phyloP scores from a whole-genome alignment of 2,797 vertebrate genomes.

The Gallinago nigripennis region DNA sequence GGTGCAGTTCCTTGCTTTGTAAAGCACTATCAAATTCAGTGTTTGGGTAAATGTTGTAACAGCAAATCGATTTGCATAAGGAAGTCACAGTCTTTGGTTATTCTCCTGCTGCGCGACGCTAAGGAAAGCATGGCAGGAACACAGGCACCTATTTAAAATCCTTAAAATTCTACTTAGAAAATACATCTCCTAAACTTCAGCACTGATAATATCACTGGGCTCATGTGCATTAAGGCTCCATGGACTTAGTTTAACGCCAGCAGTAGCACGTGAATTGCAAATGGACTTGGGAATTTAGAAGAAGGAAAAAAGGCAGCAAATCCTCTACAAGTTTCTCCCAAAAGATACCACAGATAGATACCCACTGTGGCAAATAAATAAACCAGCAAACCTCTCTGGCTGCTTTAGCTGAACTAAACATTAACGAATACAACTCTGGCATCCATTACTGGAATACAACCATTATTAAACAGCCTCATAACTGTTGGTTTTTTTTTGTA shows the following conservation, averaged over 20 bases:
- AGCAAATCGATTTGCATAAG: neutral
- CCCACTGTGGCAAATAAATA: neutral
- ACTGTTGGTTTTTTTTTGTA: neutral
- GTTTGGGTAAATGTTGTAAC: neutral
- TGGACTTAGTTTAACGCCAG: neutral
- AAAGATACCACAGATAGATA: neutral
- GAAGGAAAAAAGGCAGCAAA: neutral
- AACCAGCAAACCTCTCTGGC: neutral
- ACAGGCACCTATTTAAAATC: neutral
- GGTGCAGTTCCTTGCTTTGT: neutral
- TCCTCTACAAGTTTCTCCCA: neutral
- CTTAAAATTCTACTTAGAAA: neutral
- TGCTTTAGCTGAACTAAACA: neutral
- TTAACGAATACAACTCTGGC: neutral
- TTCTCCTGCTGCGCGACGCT: neutral
- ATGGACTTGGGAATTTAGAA: neutral
- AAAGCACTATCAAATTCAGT: neutral
- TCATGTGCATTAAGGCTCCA: neutral
- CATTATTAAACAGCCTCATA: neutral
- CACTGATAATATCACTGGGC: neutral
- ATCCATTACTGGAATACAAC: neutral
- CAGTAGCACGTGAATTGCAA: neutral
- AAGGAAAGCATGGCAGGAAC: neutral
- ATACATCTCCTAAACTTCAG: neutral
- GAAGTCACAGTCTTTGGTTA: neutral